Conservation (phyloP, 1,140 invertebrate genomes). For the Lordiphosa clarofinis region DNA sequence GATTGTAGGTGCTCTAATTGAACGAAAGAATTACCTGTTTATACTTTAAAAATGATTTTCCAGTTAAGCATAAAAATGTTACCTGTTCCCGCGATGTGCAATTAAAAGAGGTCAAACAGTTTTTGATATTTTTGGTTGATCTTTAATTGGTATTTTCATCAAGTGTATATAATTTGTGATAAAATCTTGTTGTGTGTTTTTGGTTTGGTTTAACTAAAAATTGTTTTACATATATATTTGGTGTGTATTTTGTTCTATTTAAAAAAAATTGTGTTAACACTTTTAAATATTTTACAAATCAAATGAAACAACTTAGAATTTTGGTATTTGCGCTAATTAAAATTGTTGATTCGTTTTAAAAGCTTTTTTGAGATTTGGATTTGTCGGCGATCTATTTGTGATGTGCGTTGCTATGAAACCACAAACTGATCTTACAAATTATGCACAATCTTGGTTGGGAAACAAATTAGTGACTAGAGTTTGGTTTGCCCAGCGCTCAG, state of each 20-base stretch:
- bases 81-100: too few species aligned
- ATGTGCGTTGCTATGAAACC: conserved; percentile 30
- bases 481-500: conserved; percentile 5
- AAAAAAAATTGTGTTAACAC: conserved; percentile 66
- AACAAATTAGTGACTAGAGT: conserved; percentile 42
- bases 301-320: conserved; percentile 31
- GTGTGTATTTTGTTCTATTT: conserved; percentile 25
- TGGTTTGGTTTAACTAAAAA: conserved; percentile 51
- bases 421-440: conserved; percentile 35
- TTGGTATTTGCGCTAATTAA: conserved; percentile 36
- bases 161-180: conserved; percentile 62
- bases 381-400: conserved; percentile 18
- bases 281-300: conserved; percentile 59
- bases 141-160: conserved; percentile 56
- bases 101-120: conserved; percentile 4
- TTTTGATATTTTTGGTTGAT: conserved; percentile 23
- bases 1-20: too few species aligned
- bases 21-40: too few species aligned
- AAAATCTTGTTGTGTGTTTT: conserved; percentile 47
- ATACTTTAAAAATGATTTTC: too few species aligned
- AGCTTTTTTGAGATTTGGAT: conserved; percentile 36
- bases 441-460: conserved; percentile 22
- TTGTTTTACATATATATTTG: conserved; percentile 35
- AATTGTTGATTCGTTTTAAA: conserved; percentile 37
- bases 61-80: too few species aligned